phyloP scores from a whole-genome alignment of 2,888 invertebrate species.

The Incurvaria masculella region DNA sequence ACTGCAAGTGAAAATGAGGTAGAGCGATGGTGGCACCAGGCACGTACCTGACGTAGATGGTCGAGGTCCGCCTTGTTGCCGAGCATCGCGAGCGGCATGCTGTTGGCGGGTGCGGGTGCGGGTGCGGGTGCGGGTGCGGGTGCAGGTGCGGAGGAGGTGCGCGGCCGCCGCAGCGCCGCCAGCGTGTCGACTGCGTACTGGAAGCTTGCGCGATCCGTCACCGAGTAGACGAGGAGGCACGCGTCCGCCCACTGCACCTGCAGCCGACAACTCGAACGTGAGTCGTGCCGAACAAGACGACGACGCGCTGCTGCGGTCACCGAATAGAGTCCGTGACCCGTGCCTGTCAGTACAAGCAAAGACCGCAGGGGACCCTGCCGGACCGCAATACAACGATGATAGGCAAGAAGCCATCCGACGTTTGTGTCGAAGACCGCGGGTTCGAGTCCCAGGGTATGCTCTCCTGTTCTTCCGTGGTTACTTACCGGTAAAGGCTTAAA shows the following conservation, averaged over 20 bases:
- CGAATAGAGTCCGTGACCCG: background rate
- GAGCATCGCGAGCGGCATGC: slow-evolving; percentile 62
- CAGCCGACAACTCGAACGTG: too few species aligned
- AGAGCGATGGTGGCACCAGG: too few species aligned
- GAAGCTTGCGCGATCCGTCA: slow-evolving; percentile 69
- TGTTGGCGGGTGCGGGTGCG: slow-evolving; percentile 50
- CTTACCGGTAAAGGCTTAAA: too few species aligned
- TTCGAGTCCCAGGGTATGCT: too few species aligned
- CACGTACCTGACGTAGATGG: slow-evolving; percentile 68
- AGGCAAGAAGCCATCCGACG: too few species aligned
- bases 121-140: slow-evolving; percentile 59
- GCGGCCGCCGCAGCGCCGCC: slow-evolving; percentile 54
- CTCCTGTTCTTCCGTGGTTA: too few species aligned
- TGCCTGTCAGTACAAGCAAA: background rate
- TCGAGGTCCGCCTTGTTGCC: slow-evolving; percentile 80
- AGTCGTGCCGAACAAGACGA: too few species aligned
- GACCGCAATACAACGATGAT: too few species aligned
- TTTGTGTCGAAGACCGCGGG: too few species aligned
- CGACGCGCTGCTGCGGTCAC: too few species aligned
- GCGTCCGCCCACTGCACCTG: slow-evolving; percentile 77
- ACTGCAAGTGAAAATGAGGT: too few species aligned
- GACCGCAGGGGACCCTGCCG: too few species aligned
- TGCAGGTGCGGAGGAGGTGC: slow-evolving; percentile 49
- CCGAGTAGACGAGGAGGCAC: slow-evolving; percentile 73
- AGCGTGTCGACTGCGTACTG: slow-evolving; percentile 64